These are phyloP conservation scores for Plectrocnemia conspersa DNA, from an alignment of 1,140 invertebrate species.

Conservation along the genomic window DNA sequence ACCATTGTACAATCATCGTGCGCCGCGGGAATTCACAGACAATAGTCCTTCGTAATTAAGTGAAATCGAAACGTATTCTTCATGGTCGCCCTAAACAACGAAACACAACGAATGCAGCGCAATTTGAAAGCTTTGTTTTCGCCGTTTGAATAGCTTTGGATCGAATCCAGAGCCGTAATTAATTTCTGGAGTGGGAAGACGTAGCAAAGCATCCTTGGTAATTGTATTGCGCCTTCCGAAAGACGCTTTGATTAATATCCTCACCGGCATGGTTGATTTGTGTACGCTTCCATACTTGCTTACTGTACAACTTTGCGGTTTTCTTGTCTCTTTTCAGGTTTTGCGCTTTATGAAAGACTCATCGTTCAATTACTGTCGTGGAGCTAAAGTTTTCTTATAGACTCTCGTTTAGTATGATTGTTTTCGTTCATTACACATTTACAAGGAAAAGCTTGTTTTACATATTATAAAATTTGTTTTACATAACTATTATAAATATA, in stretches of 20 bases:
- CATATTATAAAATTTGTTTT: too few species aligned
- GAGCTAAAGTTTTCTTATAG: too few species aligned
- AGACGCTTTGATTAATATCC: conserved; percentile 7
- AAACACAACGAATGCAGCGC: conserved; percentile 6
- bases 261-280: conserved; percentile 3
- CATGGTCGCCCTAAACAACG: conserved; percentile 2
- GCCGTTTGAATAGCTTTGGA: background rate
- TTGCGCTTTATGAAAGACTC: too few species aligned
- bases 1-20: conserved; percentile 21
- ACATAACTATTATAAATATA: too few species aligned
- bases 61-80: conserved; percentile 15
- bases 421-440: too few species aligned
- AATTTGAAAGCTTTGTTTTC: conserved; percentile 7
- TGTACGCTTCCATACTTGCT: background rate
- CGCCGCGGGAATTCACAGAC: background rate
- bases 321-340: too few species aligned
- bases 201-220: too few species aligned
- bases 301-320: background rate
- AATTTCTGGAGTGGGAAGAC: too few species aligned
- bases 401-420: too few species aligned
- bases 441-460: too few species aligned
- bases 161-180: conserved; percentile 4
- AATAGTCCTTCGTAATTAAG: conserved; percentile 10
- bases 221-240: background rate
- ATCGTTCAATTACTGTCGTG: too few species aligned